These are phyloP conservation scores for Microcebus ravelobensis DNA, from an alignment of 2,113 vertebrate genomes.

Conservation along the genomic window DNA sequence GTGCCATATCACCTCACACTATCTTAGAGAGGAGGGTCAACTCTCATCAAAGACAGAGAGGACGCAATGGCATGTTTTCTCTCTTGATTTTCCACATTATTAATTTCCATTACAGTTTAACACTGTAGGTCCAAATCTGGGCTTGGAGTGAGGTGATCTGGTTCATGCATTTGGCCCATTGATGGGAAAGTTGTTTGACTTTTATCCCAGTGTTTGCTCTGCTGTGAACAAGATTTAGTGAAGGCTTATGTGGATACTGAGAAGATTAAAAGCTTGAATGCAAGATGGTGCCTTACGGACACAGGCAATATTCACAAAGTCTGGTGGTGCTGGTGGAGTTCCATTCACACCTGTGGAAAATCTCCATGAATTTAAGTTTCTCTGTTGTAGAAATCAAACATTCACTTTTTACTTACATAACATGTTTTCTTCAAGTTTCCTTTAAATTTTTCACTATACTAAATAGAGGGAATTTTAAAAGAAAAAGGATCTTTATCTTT, in stretches of 20 bases:
- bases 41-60: background rate
- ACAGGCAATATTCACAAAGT: background rate
- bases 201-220: background rate
- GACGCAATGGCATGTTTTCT: background rate
- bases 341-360: background rate
- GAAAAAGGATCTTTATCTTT: conserved; percentile 50
- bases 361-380: conserved; percentile 14
- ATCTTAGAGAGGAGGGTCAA: background rate
- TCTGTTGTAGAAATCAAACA: background rate
- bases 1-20: background rate
- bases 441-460: conserved; percentile 43
- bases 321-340: background rate
- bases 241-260: background rate
- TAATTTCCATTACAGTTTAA: background rate
- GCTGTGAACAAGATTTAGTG: background rate
- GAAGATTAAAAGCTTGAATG: background rate
- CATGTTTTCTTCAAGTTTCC: conserved; percentile 64
- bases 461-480: conserved; percentile 16
- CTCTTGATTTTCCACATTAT: background rate
- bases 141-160: background rate
- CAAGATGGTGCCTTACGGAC: background rate
- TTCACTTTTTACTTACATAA: conserved; percentile 57
- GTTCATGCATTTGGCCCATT: background rate
- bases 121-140: background rate
- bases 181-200: background rate